These are phyloP conservation scores for Dilophus febrilis DNA, from an alignment of 2,888 invertebrate species.

Conservation along the genomic window DNA sequence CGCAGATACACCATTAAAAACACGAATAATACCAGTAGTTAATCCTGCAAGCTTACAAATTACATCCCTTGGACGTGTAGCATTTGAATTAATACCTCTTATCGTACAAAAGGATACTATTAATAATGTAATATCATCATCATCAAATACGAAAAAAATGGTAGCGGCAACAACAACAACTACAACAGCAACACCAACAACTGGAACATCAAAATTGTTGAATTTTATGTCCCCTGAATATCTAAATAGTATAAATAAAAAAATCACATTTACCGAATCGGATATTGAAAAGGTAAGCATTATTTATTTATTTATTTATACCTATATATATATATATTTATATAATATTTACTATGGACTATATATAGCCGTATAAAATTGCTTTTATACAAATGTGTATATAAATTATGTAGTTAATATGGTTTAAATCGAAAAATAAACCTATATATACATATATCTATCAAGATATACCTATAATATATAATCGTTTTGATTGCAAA, in stretches of 20 bases:
- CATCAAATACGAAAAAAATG: too few species aligned
- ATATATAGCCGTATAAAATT: too few species aligned
- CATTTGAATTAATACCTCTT: slow-evolving; percentile 9
- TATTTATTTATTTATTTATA: neutral
- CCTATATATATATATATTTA: neutral
- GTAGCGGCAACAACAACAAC: slow-evolving; percentile 7
- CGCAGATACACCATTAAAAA: slow-evolving; percentile 15
- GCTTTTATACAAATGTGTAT: too few species aligned
- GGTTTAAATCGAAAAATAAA: too few species aligned
- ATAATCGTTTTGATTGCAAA: too few species aligned
- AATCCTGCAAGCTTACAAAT: slow-evolving; percentile 36
- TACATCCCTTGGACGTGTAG: slow-evolving; percentile 37
- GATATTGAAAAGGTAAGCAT: slow-evolving; percentile 38
- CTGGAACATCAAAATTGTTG: slow-evolving; percentile 11
- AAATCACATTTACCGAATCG: slow-evolving; percentile 33
- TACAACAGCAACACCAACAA: slow-evolving; percentile 13
- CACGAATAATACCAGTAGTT: slow-evolving; percentile 33
- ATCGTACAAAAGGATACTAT: slow-evolving; percentile 9
- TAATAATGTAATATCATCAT: slow-evolving; percentile 1
- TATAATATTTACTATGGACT: too few species aligned
- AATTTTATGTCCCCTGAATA: slow-evolving; percentile 39
- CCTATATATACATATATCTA: too few species aligned
- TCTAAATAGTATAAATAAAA: slow-evolving; percentile 23
- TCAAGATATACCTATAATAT: too few species aligned
- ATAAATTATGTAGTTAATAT: too few species aligned